Evolutionary conservation across 1,140 invertebrate genomes (phyloP).

Genomic region (Drosophila paulistorum): DNA sequence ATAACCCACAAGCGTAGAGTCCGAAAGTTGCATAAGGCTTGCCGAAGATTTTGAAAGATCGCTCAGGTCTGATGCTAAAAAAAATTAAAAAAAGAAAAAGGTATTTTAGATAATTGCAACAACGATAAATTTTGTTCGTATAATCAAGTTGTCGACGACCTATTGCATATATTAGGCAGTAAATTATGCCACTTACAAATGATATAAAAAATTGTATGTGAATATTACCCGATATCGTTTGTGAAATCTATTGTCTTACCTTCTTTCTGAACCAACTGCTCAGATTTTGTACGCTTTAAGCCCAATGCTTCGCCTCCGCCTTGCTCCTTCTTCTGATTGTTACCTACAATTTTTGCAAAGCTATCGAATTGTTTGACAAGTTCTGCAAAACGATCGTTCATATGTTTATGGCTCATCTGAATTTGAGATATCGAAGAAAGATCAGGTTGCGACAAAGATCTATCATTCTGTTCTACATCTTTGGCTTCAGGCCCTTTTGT

Average conservation of each 20-base stretch:
- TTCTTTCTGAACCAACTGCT: constrained; percentile 11
- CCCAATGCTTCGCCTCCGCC: background rate
- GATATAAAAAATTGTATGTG: too few relatives aligned
- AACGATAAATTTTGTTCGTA: too few relatives aligned
- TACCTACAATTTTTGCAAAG: constrained; percentile 46
- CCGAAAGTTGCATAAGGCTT: constrained; percentile 43
- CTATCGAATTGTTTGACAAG: constrained; percentile 57
- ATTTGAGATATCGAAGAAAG: constrained; percentile 42
- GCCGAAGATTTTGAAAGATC: constrained; percentile 10
- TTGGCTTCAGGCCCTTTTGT: background rate
- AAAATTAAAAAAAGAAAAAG: background rate
- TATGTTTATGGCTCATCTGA: constrained; percentile 55
- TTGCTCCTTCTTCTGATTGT: constrained; percentile 30
- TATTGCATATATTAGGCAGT: too few relatives aligned
- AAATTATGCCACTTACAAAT: too few relatives aligned
- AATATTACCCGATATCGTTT: too few relatives aligned
- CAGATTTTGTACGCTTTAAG: constrained; percentile 45
- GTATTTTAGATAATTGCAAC: too few relatives aligned
- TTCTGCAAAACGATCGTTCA: constrained; percentile 53
- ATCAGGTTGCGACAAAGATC: background rate
- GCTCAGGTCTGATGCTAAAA: constrained; percentile 6
- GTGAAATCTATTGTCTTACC: constrained; percentile 11
- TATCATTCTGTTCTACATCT: background rate
- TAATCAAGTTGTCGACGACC: too few relatives aligned
- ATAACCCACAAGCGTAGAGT: constrained; percentile 29